Conservation (phyloP, 2,113 vertebrate species). For the Cettia cetti region DNA sequence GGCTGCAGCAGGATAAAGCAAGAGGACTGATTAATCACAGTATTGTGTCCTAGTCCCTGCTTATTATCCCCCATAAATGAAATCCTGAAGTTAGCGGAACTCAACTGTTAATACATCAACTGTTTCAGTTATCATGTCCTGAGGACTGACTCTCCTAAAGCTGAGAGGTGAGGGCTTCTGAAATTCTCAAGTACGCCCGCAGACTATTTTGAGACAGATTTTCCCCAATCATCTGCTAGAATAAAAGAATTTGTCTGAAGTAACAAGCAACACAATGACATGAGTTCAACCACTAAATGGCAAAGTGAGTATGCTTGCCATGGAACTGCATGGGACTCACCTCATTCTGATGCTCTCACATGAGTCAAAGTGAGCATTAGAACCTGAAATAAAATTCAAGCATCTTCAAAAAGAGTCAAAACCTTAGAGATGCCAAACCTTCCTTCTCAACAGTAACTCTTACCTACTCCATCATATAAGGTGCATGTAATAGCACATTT, state of each 20-base stretch:
- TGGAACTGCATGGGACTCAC: not conserved
- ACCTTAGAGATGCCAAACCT: not conserved
- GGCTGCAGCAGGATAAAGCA: not conserved
- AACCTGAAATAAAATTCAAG: constrained; percentile 32
- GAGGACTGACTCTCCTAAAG: not conserved
- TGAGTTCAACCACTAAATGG: not conserved
- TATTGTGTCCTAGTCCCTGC: not conserved
- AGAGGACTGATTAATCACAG: not conserved
- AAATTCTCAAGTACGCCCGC: not conserved
- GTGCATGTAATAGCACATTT: not conserved
- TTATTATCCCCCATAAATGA: not conserved
- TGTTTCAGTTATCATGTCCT: not conserved
- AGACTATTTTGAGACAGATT: not conserved
- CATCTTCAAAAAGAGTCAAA: not conserved
- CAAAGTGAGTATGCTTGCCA: not conserved
- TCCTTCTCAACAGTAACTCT: not conserved
- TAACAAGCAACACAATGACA: not conserved
- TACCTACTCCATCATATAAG: not conserved
- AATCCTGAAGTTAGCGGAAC: not conserved
- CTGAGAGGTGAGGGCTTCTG: not conserved
- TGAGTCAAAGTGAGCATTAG: not conserved
- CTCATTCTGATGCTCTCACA: not conserved
- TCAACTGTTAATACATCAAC: not conserved
- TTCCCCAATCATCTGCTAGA: not conserved
- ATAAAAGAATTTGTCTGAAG: not conserved